These are phyloP conservation scores for Eupithecia centaureata DNA, from an alignment of 2,888 invertebrate species.

Conservation along the genomic window DNA sequence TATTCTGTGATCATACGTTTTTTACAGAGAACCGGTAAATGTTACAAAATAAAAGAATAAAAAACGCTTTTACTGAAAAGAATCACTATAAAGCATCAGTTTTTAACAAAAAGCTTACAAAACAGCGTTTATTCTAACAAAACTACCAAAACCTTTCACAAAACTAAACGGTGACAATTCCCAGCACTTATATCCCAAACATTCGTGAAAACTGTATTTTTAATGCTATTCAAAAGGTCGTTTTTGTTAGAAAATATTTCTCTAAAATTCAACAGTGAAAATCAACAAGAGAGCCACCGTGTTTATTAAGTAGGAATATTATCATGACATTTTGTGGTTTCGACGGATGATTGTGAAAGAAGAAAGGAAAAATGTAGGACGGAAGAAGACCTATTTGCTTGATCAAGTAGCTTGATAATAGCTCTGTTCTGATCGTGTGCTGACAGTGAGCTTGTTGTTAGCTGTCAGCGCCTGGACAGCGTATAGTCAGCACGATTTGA, in stretches of 20 bases:
- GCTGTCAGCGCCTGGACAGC: neutral
- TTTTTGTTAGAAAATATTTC: neutral
- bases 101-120: neutral
- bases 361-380: neutral
- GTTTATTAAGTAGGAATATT: neutral
- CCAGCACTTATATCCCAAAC: neutral
- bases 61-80: neutral
- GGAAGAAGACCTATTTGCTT: neutral
- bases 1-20: too few relatives aligned
- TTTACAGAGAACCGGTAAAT: too few relatives aligned
- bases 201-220: neutral
- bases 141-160: neutral
- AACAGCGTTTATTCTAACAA: neutral
- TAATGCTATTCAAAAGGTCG: neutral
- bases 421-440: neutral
- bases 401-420: neutral
- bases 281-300: neutral
- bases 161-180: neutral
- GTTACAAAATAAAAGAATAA: too few relatives aligned
- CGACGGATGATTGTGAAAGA: neutral
- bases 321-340: neutral
- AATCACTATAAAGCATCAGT: neutral
- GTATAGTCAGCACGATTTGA: too few relatives aligned
- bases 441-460: neutral
- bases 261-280: neutral